Evolutionary conservation across 2,797 vertebrate genomes (phyloP).

Genomic region (Nannoperca australis): DNA sequence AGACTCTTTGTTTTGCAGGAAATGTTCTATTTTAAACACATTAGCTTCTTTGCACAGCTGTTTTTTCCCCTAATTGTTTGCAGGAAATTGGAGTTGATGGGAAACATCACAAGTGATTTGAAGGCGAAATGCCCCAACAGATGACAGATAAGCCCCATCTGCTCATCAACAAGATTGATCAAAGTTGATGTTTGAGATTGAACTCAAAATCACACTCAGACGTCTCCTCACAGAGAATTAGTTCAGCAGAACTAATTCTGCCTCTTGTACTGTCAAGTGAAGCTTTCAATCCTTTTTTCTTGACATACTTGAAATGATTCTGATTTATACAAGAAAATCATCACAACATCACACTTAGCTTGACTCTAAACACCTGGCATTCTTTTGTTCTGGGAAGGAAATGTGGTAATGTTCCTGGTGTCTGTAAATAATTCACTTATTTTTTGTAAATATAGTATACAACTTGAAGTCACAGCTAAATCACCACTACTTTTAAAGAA

Average conservation of each 20-base stretch:
- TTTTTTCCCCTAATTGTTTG: conserved; percentile 28
- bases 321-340: background rate
- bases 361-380: background rate
- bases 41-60: conserved; percentile 64
- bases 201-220: conserved; percentile 30
- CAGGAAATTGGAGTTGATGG: conserved; percentile 51
- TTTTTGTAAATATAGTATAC: background rate
- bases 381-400: background rate
- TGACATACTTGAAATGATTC: background rate
- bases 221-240: conserved; percentile 14
- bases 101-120: conserved; percentile 49
- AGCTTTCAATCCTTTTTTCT: conserved; percentile 5
- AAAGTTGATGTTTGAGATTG: conserved; percentile 45
- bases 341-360: background rate
- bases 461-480: background rate
- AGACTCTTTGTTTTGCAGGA: conserved; percentile 47
- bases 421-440: background rate
- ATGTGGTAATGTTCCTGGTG: background rate
- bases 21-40: conserved; percentile 65
- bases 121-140: conserved; percentile 29
- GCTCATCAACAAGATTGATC: conserved; percentile 44
- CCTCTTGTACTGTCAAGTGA: conserved; percentile 8
- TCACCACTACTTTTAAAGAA: background rate
- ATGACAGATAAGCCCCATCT: conserved; percentile 38
- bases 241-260: conserved; percentile 31